Base-by-base conservation (phyloP, 2,888 invertebrate species). In the Calliphora vomitoria region DNA sequence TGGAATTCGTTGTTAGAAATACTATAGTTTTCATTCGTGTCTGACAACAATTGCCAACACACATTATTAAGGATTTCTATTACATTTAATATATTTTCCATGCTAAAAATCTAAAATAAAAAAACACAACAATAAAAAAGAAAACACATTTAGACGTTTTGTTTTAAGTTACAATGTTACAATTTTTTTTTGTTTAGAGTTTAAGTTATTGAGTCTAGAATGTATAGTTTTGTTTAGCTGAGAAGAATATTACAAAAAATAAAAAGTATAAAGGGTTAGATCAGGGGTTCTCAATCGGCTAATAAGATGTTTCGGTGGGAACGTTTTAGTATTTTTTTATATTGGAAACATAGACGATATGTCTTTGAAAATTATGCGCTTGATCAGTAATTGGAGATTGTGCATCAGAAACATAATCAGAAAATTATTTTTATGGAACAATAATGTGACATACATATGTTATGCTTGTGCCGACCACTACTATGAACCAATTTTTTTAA, bases 11-110 rank as follows among this genome's bases (percentile, higher is more conserved):
- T 47, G 11, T 66, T 15, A 75, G 44, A 18, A 18, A 50, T 13
- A 64, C n/a, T 53, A 47, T 15, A 31, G 60, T 53, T 20, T 53
- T 44, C n/a, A 6, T 64, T 76, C 64, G 64, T 76, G 76, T 47
- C 53, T 76, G 76, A 64, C 64, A 76, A 50, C 76, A 76, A 76
- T 76, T 76, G 64, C 76, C 62, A 64, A 50, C 35, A 60, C 11
- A 35, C 69, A 31, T 35, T 72, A 58, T 44, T 25, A 44, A 31
- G 47, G 25, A 41, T 60, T 75, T 75, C 31, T 74, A 60, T 31
- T 60, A 35, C 35, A 60, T 60, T 60, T 41, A 38, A 71, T 18
- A 18, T 8, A 58, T 35, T 62, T 62, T 31, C 13, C 47, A 8
- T 68, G 47, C 44, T 53, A 10, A 53, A 50, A 64, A 76, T 53